A percentile compares a stretch with the other conserved stretches of the same genome.
Evolutionary conservation across 2,888 invertebrate species (phyloP).

Genomic region (Phortica okadai): DNA sequence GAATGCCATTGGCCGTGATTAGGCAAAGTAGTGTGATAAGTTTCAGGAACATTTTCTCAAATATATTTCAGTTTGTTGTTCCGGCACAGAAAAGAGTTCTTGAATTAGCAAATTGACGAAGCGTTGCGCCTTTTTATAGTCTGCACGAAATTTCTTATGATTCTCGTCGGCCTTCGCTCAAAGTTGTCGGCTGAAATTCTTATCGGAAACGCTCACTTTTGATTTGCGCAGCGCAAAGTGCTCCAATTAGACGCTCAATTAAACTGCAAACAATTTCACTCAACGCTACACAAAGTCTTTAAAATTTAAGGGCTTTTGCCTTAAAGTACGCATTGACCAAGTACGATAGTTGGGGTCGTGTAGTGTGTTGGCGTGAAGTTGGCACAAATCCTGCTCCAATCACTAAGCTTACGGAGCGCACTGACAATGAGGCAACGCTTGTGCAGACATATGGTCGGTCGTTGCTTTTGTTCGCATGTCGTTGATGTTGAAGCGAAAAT

Average conservation of each 20-base stretch:
- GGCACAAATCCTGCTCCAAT: constrained; percentile 50
- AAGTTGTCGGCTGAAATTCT: not conserved
- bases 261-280: constrained; percentile 3
- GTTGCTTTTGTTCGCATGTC: constrained; percentile 37
- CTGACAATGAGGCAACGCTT: constrained; percentile 33
- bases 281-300: not conserved
- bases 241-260: constrained; percentile 20
- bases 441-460: constrained; percentile 54
- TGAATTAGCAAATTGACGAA: not conserved
- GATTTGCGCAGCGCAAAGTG: constrained; percentile 17
- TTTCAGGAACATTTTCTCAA: not conserved
- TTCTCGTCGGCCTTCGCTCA: not conserved
- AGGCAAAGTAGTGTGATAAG: not conserved
- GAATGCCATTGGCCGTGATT: not conserved
- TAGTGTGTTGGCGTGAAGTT: constrained; percentile 5
- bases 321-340: not conserved
- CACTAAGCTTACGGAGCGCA: constrained; percentile 40
- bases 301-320: not conserved
- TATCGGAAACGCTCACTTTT: not conserved
- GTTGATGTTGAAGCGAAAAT: constrained; percentile 48
- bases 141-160: not conserved
- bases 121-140: constrained; percentile 11
- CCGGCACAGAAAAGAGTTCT: not conserved
- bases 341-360: not conserved
- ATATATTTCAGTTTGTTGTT: not conserved